Conservation (phyloP, 1,140 invertebrate species). For the Drosophila navojoa region DNA sequence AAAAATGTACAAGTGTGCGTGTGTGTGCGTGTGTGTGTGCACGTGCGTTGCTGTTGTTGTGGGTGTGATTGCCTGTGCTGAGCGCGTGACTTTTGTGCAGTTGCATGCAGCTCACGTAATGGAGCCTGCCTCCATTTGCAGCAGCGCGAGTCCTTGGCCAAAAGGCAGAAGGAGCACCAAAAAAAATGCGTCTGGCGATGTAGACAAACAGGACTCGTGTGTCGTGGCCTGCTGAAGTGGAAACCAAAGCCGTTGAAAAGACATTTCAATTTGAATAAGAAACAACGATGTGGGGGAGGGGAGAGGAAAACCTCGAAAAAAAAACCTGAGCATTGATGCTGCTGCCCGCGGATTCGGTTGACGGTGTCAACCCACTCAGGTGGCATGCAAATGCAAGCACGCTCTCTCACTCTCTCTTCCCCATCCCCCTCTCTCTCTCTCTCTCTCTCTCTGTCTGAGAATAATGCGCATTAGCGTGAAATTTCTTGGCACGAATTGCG, state of each 20-base stretch:
- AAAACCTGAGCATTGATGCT: neutral
- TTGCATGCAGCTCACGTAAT: constrained; percentile 76
- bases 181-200: constrained; percentile 44
- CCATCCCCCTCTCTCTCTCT: too few species aligned
- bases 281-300: neutral
- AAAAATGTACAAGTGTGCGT: neutral
- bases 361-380: constrained; percentile 19
- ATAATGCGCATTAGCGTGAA: constrained; percentile 77
- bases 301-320: neutral
- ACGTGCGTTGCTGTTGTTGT: constrained; percentile 23
- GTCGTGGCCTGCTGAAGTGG: constrained; percentile 74
- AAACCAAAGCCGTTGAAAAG: constrained; percentile 81
- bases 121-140: constrained; percentile 53
- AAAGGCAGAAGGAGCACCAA: constrained; percentile 49
- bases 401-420: too few species aligned
- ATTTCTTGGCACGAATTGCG: constrained; percentile 61
- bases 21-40: constrained; percentile 9
- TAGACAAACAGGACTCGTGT: constrained; percentile 81
- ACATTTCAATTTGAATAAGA: constrained; percentile 80
- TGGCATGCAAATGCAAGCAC: constrained; percentile 65
- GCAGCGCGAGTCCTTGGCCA: constrained; percentile 60
- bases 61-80: constrained; percentile 40
- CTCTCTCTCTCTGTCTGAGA: constrained; percentile 36
- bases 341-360: neutral
- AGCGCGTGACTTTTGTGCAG: constrained; percentile 79